These are phyloP conservation scores for Leptinotarsa defecta DNA, from an alignment of 1,140 invertebrate genomes.

Conservation along the genomic window DNA sequence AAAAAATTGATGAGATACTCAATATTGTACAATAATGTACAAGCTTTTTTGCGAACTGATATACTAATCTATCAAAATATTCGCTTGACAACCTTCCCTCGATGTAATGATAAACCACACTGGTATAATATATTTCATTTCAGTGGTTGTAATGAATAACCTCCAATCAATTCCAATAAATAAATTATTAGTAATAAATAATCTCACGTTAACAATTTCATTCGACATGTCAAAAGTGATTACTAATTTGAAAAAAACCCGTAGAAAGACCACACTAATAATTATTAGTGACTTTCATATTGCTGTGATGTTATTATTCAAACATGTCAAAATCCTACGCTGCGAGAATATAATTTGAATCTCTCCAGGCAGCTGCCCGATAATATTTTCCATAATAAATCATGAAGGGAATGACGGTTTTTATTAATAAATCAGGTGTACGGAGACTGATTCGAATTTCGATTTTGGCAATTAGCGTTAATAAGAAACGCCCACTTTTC, in stretches of 20 bases:
- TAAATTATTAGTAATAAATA: slow-evolving; percentile 10
- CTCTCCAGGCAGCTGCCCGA: slow-evolving; percentile 21
- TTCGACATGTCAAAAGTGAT: slow-evolving; percentile 12
- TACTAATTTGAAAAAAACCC: slow-evolving; percentile 22
- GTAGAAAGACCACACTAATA: slow-evolving; percentile 17
- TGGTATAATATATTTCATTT: too few species aligned
- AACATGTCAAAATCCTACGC: slow-evolving; percentile 25
- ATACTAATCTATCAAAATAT: too few species aligned
- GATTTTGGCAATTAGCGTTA: slow-evolving; percentile 20
- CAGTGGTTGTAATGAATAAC: not conserved
- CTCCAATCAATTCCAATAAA: slow-evolving; percentile 5
- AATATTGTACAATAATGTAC: too few species aligned
- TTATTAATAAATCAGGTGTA: slow-evolving; percentile 24
- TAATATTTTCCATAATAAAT: slow-evolving; percentile 25
- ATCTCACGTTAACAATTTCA: slow-evolving; percentile 17
- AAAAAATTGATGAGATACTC: too few species aligned
- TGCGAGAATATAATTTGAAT: slow-evolving; percentile 15
- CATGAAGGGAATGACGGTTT: slow-evolving; percentile 18
- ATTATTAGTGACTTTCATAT: slow-evolving; percentile 25
- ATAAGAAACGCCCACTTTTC: slow-evolving; percentile 20
- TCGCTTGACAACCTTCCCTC: too few species aligned
- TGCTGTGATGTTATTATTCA: slow-evolving; percentile 28
- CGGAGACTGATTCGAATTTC: slow-evolving; percentile 12
- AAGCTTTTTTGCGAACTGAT: too few species aligned
- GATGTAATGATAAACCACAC: too few species aligned